phyloP scores from a whole-genome alignment of 2,797 vertebrate species.

The Tapirus indicus region DNA sequence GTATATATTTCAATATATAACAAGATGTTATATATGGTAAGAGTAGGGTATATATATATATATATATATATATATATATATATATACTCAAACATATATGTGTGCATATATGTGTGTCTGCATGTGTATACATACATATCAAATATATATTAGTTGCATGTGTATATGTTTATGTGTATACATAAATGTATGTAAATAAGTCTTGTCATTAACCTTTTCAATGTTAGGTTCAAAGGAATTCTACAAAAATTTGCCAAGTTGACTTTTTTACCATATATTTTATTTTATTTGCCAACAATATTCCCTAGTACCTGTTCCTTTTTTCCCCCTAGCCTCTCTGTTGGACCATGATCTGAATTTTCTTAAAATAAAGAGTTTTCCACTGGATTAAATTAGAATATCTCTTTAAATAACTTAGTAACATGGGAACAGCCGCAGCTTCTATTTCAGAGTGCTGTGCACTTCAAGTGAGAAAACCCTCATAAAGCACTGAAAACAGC shows the following conservation, averaged over 20 bases:
- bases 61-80: no score
- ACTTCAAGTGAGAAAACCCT: background rate
- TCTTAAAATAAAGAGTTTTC: background rate
- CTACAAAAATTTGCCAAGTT: background rate
- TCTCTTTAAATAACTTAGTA: conserved; percentile 17
- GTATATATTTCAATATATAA: no score
- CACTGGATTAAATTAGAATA: accelerated
- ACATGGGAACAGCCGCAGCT: background rate
- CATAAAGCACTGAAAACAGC: background rate
- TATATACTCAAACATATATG: no score
- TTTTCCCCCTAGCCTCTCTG: background rate
- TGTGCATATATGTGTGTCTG: background rate
- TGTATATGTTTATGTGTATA: background rate
- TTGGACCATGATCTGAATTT: background rate
- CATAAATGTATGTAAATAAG: background rate
- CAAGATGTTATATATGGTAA: background rate
- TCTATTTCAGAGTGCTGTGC: background rate
- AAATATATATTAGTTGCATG: background rate
- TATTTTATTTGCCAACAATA: background rate
- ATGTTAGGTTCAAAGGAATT: background rate
- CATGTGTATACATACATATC: background rate
- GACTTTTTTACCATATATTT: background rate
- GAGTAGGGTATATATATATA: background rate
- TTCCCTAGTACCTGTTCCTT: background rate
- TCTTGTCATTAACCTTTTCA: background rate